These are phyloP conservation scores for Pavo muticus DNA, from an alignment of 2,113 vertebrate genomes.

Conservation along the genomic window DNA sequence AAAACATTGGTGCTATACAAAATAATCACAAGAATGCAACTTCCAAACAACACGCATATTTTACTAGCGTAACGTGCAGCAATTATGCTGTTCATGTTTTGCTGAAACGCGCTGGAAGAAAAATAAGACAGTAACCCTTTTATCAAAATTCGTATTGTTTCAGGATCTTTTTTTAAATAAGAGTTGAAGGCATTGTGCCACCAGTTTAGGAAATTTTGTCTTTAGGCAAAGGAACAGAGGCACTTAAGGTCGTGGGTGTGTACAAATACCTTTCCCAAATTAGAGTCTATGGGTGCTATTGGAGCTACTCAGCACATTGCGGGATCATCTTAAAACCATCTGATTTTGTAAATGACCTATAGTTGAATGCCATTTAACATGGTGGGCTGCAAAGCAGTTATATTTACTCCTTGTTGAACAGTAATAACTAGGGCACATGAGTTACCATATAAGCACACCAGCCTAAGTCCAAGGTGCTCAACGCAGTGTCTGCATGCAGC, in stretches of 20 bases:
- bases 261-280: constrained; percentile 24
- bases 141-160: background rate
- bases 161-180: background rate
- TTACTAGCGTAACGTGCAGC: background rate
- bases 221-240: background rate
- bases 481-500: rapidly evolving
- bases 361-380: background rate
- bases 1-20: background rate
- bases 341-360: background rate
- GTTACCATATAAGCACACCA: background rate
- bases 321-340: background rate
- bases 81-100: background rate
- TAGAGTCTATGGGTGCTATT: background rate
- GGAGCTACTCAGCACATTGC: background rate
- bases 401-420: background rate
- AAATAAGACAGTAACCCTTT: background rate
- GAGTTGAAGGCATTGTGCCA: background rate
- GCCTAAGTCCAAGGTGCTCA: background rate
- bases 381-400: background rate
- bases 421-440: background rate
- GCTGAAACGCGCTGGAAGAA: background rate
- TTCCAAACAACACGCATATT: background rate
- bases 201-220: background rate
- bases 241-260: background rate
- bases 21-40: rapidly evolving